These are phyloP conservation scores for Syngnathus rostellatus DNA, from an alignment of 2,797 vertebrate species.

Conservation along the genomic window DNA sequence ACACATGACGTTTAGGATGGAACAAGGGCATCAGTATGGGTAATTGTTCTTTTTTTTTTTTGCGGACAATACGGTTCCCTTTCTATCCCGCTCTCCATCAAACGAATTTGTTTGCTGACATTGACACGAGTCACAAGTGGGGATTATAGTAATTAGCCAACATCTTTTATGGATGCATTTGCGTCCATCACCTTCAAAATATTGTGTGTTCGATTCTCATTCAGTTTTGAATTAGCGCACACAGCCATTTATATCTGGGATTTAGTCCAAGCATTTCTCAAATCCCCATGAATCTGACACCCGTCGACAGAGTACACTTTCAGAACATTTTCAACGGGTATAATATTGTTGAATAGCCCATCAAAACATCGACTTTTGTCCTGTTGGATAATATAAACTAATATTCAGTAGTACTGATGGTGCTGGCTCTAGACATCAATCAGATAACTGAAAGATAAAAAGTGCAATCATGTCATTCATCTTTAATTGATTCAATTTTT, in stretches of 20 bases:
- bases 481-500: background rate
- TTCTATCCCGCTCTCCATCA: too few relatives aligned
- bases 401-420: background rate
- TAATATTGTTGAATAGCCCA: background rate
- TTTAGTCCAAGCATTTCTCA: conserved; percentile 17
- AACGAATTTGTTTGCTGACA: too few relatives aligned
- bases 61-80: too few relatives aligned
- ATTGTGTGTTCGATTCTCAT: conserved; percentile 12
- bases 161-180: conserved; percentile 24
- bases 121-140: too few relatives aligned
- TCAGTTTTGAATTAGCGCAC: conserved; percentile 11
- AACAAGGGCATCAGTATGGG: conserved; percentile 14
- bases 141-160: conserved; percentile 24
- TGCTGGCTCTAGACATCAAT: background rate
- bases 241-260: background rate
- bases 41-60: too few relatives aligned
- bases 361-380: background rate
- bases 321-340: conserved; percentile 7
- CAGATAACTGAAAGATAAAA: background rate
- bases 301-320: background rate
- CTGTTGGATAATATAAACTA: background rate
- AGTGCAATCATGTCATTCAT: background rate
- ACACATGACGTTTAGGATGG: conserved; percentile 16
- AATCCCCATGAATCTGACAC: conserved; percentile 2
- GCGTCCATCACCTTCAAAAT: background rate